Base-by-base conservation (phyloP, 53 echinoderm and acorn worm genomes). In the Crossaster papposus region DNA sequence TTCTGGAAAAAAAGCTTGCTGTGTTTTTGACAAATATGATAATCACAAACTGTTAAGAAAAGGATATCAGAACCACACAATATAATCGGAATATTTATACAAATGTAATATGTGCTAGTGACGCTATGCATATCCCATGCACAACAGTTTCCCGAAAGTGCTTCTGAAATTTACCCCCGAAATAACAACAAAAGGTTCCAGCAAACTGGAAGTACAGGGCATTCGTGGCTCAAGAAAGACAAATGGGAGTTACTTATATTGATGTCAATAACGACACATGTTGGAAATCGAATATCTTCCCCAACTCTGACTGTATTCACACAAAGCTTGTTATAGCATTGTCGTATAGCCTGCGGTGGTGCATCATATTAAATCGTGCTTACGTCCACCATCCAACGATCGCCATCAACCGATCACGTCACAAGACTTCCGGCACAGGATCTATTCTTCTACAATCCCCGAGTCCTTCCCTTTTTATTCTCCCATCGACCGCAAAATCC, bases 301-400 rank as follows among this genome's bases (percentile, higher is more conserved):
- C 58, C 51, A 15, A 18, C 36, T 20, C 74, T 81, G 31, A 17
- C 58, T 63, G 14, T 35, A 28, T 26, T 51, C 63, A 62, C 51
- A 81, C 34, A 54, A 81, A 81, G 26, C 34, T 30, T 30, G 30
- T 51, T 10, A n/a, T 15, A 79, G 13, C 32, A 54, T 58, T 62
- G 74, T 73, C 14, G 64, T 26, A 17, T 23, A 8, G 51, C 84
- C 84, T 28, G 30, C 23, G 84, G 30, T 44, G 4, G 68, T 14
- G 87, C 30, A 77, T 20, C 87, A 36, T 76, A 87, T 87, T 87
- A 87, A 87, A 87, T 87, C 15, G 76, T 87, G 77, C 77, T 87
- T 62, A 87, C 38, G 87, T 62, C 36, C 62, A 68, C 82, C 37
- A 65, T 30, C 65, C 68, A 22, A 65, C 76, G 36, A 87, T 87